Base-by-base conservation (phyloP, 2,888 invertebrate genomes). In the Scelioninae gen. 2 region DNA sequence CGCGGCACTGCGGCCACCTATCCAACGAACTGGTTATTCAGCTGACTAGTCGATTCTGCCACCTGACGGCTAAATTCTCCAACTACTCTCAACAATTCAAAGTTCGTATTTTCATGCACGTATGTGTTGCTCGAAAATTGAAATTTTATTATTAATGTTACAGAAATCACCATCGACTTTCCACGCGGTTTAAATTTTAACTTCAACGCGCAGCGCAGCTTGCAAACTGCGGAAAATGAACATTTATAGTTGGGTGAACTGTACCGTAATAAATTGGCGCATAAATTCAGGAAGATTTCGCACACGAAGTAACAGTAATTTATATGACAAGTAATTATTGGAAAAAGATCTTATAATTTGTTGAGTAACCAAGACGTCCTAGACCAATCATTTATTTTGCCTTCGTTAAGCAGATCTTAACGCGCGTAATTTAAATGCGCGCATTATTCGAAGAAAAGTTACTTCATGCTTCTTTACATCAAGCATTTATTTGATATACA, bases 1-100 rank as follows among this genome's bases (percentile, higher is more conserved):
- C 67, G 55, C 68, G 72, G 63, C 64, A 46, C 13, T 39, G 39
- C 50, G 74, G 69, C 64, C 50, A 64, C 60, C 71, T 70, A 75
- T 72, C 58, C 61, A 67, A 39, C 60, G 35, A 48, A 48, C 37
- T 46, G 57, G 16, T 50, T 19, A 25, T 67, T 41, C 50, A 50
- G 25, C 41, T 48, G 33, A 50, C 11, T 18, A 57, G 39, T 41
- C 11, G 39, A 57, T 46, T 25, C 9, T 15, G 25, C 33, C 33
- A 52, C 33, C 43, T 31, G 22, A 35, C 25, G 33, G 22, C 28
- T 1, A 16, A 16, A 7, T 16, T 10, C n/a, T 2, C 11, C 16
- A 39, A 39, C 39, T 7, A 9, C 7, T 39, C 39, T 10, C 10
- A 31, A 43, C 33, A 25, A 52, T 46, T 45, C 37, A 28, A 55